Evolutionary conservation across 1,140 invertebrate species (phyloP), one percentile per base, ranked within the genome.

Genomic region (Eupeodes corollae): DNA sequence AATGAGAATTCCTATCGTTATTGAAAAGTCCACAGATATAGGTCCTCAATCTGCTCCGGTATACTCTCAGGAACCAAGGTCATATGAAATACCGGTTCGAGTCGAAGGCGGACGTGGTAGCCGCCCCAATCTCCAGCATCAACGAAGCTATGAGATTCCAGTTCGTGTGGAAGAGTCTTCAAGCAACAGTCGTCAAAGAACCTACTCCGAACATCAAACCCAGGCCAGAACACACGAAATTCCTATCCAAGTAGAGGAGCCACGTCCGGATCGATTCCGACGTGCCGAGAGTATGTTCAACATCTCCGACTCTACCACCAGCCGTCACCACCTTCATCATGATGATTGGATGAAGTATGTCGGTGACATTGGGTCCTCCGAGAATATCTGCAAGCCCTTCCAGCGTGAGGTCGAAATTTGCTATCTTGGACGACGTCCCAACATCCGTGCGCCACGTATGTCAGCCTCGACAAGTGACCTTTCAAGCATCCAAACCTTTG

Each of bases 361-460:
- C 41, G 57, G 39, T 34, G 63, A 67, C 11, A 30, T 67, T 51
- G 63, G 64, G 11, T 56, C 63, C 21, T 67, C 63, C 19, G 63
- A 67, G 49, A 67, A 67, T 30, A 67, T 67, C 2, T 52, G 61
- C 0, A 54, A 59, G 13, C 63, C 63, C 1, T 63, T 67, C 38
- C 59, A 59, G 13, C 52, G 57, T 9, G 63, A 67, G 45, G 63
- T 67, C 30, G 63, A 67, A 49, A 66, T 67, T n/a, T 66, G 63
- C 38, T 66, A 66, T 45, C 63, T 64, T 43, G 48, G 44, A 9
- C 33, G 54, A 3, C 26, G 52, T 5, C 33, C 54, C 0, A 48
- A 47, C 19, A 67, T 67, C 12, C 53, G 63, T 9, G 63, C 63
- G 0, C 63, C 63, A 0, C 47, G 63, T 0, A 50, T 67, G 9